phyloP scores from a whole-genome alignment of 1,140 invertebrate genomes.

The Bombus affinis region DNA sequence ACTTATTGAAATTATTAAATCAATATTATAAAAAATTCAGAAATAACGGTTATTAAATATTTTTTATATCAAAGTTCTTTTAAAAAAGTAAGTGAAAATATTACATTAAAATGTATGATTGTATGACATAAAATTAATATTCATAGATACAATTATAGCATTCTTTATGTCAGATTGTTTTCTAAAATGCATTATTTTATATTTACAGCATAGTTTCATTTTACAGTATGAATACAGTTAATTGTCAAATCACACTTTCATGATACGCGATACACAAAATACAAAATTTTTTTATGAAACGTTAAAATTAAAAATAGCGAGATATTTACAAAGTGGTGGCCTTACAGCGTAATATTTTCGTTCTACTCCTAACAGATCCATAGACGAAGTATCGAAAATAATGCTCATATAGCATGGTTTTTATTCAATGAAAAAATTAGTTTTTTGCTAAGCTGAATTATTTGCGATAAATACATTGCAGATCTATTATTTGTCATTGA shows the following conservation, averaged over 20 bases:
- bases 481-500: conserved; percentile 13
- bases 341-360: conserved; percentile 45
- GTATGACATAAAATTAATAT: conserved; percentile 25
- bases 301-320: conserved; percentile 58
- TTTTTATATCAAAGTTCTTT: conserved; percentile 23
- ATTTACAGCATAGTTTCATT: conserved; percentile 57
- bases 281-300: conserved; percentile 64
- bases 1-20: background rate
- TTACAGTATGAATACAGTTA: conserved; percentile 54
- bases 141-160: conserved; percentile 31
- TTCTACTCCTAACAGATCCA: conserved; percentile 53
- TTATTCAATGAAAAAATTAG: conserved; percentile 21
- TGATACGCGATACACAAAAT: conserved; percentile 62
- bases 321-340: conserved; percentile 61
- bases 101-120: conserved; percentile 38
- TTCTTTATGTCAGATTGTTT: conserved; percentile 29
- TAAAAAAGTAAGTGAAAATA: conserved; percentile 44
- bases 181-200: conserved; percentile 48
- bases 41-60: background rate
- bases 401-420: conserved; percentile 4
- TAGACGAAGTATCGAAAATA: conserved; percentile 49
- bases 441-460: conserved; percentile 1
- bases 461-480: conserved; percentile 19
- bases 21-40: conserved; percentile 4
- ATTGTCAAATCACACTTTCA: conserved; percentile 49